phyloP scores from a whole-genome alignment of 1,140 invertebrate species.

The Hylaeus volcanicus region DNA sequence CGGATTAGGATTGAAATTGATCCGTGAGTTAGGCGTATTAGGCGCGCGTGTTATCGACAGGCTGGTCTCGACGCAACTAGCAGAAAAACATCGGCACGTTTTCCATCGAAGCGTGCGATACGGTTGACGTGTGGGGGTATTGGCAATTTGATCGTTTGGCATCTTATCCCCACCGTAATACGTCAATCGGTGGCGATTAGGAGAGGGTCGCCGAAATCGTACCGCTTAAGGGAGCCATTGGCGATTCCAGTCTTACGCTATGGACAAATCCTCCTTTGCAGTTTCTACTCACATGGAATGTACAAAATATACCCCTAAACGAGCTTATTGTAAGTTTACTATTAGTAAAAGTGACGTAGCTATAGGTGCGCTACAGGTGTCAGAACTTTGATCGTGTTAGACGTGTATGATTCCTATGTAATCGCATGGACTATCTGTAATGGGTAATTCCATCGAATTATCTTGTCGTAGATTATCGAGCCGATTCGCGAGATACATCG shows the following conservation, averaged over 20 bases:
- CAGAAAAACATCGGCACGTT: slow-evolving; percentile 66
- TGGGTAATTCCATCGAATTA: slow-evolving; percentile 3
- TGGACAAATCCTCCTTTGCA: too few relatives aligned
- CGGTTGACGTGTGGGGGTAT: slow-evolving; percentile 60
- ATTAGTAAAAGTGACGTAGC: too few relatives aligned
- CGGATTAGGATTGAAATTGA: background rate
- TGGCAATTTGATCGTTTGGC: slow-evolving; percentile 75
- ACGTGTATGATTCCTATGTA: background rate
- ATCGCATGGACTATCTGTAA: background rate
- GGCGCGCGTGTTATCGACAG: slow-evolving; percentile 66
- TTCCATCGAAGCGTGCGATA: slow-evolving; percentile 47
- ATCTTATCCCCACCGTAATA: slow-evolving; percentile 59
- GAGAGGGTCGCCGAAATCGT: background rate
- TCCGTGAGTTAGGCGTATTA: background rate
- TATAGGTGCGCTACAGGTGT: too few relatives aligned
- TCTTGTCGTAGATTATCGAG: background rate
- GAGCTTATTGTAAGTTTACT: too few relatives aligned
- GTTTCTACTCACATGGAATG: too few relatives aligned
- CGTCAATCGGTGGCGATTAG: background rate
- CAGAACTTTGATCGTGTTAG: too few relatives aligned
- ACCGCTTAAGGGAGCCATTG: background rate
- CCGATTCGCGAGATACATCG: background rate
- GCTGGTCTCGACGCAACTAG: slow-evolving; percentile 69
- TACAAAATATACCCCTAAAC: too few relatives aligned
- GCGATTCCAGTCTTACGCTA: too few relatives aligned